Conservation (phyloP, 2,113 vertebrate genomes). For the Gadus macrocephalus region DNA sequence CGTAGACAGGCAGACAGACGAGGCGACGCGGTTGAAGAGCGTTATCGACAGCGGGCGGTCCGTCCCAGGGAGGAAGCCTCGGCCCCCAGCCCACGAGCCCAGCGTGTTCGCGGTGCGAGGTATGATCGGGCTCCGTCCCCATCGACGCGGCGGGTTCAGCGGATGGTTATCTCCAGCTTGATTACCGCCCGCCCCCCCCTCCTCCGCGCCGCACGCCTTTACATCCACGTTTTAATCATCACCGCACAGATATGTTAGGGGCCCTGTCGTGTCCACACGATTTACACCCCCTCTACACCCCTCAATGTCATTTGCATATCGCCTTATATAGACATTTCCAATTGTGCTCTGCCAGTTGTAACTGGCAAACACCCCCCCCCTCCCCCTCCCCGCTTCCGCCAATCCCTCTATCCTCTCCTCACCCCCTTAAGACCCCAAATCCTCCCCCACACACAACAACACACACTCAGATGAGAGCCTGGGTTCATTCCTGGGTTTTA, state of each 20-base stretch:
- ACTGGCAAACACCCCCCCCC: slow-evolving; percentile 44
- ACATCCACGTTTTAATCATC: slow-evolving; percentile 71
- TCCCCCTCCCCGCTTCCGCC: slow-evolving; percentile 41
- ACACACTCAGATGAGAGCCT: slow-evolving; percentile 62
- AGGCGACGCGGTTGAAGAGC: slow-evolving; percentile 25
- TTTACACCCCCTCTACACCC: slow-evolving; percentile 65
- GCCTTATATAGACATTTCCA: slow-evolving; percentile 76
- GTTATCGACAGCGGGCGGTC: slow-evolving; percentile 54
- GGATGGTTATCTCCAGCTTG: slow-evolving; percentile 61
- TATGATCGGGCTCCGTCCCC: slow-evolving; percentile 45
- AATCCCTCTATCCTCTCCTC: slow-evolving; percentile 7
- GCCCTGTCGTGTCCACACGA: slow-evolving; percentile 59
- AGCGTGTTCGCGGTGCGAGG: slow-evolving; percentile 30
- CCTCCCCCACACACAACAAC: neutral
- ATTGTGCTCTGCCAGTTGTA: slow-evolving; percentile 66
- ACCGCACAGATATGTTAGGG: slow-evolving; percentile 61
- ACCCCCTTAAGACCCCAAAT: neutral
- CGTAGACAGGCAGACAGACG: too few relatives aligned
- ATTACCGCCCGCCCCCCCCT: slow-evolving; percentile 42
- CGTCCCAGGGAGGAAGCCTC: slow-evolving; percentile 10
- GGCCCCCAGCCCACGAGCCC: neutral
- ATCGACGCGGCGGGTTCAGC: slow-evolving; percentile 55
- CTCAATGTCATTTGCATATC: slow-evolving; percentile 74
- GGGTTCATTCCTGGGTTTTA: slow-evolving; percentile 70
- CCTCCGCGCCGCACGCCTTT: slow-evolving; percentile 46